Base-by-base conservation (phyloP, 2,888 invertebrate genomes). In the Acronicta aceris region DNA sequence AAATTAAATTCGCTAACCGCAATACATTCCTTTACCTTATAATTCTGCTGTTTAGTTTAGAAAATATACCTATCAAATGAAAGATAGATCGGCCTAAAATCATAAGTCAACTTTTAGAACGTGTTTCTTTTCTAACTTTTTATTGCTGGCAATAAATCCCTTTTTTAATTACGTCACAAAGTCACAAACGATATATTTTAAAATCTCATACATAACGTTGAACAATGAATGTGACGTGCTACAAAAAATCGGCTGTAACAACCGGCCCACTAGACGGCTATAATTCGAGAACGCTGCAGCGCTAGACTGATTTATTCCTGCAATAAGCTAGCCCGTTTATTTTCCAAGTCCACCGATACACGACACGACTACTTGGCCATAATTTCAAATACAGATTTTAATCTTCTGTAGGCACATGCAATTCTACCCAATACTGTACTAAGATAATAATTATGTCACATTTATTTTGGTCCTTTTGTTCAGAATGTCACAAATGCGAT, bases 261-360 rank as follows among this genome's bases (percentile, higher is more conserved):
- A 36, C 55, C 5, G n/a, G 27, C 38, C 27, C n/a, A 47, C 50
- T 65, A 62, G 46, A 54, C 62, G 47, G 42, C 25, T 36, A 52
- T 70, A 63, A 72, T 27, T 64, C 12, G 42, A 41, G 53, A 60
- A 55, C 73, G 58, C 50, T 72, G 70, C 66, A 72, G 69, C 51
- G 58, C 60, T 65, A 54, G 62, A 52, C 74, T 83, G 83, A 84
- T 83, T 84, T 84, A 83, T 77, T 58, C 48, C 33, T 52, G 77
- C 79, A 82, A 83, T 83, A 83, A 82, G 74, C 70, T 47, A 25
- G 48, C 25, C 48, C 74, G 55, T 80, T 71, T 65, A 67, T 80
- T 73, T 45, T 17, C 49, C 49, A 59, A 30, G 53, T 47, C 47
- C 16, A 47, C 62, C 49, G 51, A 64, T 52, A 59, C 48, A 41